Evolutionary conservation across 1,140 invertebrate genomes (phyloP), one percentile per base, ranked within the genome.

Genomic region (Pteromalus puparum): DNA sequence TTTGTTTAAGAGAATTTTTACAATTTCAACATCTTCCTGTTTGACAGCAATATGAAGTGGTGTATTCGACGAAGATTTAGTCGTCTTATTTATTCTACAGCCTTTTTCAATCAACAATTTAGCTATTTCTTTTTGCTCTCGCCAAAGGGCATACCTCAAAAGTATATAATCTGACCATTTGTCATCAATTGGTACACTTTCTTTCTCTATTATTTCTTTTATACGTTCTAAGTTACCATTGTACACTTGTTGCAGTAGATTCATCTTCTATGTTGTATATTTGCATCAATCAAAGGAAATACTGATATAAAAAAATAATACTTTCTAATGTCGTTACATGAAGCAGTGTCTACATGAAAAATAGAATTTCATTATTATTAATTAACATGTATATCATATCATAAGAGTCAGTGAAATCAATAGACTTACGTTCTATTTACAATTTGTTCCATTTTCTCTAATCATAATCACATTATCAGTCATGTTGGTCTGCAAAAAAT

Each of bases 11-110:
- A 81, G 38, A 18, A 79, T n/a, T 13, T 68, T 42, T 10, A 68
- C 61, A 38, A 28, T 42, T 42, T 67, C 65, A 10, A 42, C 18
- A 12, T 34, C 34, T 5, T 28, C 18, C 3, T 38, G 21, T 42
- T 70, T 38, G 3, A 72, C 42, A 24, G 79, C 79, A 21, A 81
- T 28, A 24, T 81, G 79, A 18, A 81, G 26, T 4, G 79, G 34
- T 30, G 79, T 81, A 18, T 46, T 30, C 3, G 12, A 28, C 15
- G 48, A 48, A 28, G 42, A 46, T 38, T 42, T 48, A 34, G 24
- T 65, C 6, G 24, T 81, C 48, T 81, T 81, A 48, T 72, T 81
- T 4, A 72, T 48, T 48, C 79, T 68, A 72, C 76, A 78, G 6
- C 76, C 76, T 65, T 61, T 65, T 12, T 78, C 61, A 9, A 78